Percentiles rank a stretch among this genome's conserved stretches.
These are phyloP conservation scores for Cercopithecus mona DNA, from an alignment of 2,113 vertebrate species.

Conservation along the genomic window DNA sequence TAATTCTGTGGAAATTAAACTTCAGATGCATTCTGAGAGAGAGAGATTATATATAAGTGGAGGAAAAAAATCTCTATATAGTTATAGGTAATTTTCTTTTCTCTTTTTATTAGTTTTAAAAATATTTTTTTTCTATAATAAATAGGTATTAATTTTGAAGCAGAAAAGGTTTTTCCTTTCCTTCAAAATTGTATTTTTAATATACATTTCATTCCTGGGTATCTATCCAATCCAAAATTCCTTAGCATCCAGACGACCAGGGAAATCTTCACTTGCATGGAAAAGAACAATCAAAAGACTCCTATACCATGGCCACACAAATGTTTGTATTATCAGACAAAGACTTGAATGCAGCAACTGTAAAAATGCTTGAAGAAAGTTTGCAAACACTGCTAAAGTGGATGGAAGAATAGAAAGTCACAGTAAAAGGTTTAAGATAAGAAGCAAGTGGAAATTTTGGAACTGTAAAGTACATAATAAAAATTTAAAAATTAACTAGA, in stretches of 20 bases:
- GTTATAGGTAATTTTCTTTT: background rate
- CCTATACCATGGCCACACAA: background rate
- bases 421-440: background rate
- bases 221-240: background rate
- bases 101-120: background rate
- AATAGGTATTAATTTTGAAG: background rate
- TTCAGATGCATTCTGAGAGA: background rate
- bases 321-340: background rate
- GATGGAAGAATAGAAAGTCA: background rate
- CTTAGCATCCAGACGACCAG: background rate
- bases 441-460: background rate
- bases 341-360: background rate
- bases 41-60: background rate
- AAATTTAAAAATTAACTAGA: background rate
- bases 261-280: background rate
- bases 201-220: background rate
- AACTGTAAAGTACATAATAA: background rate
- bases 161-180: background rate
- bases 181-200: background rate
- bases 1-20: conserved; percentile 17
- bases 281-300: background rate
- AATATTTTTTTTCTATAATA: background rate
- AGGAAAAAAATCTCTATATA: background rate
- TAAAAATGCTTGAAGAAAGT: background rate
- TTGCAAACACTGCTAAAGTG: background rate